phyloP scores from a whole-genome alignment of 2,797 vertebrate species.

The Micromesistius poutassou region DNA sequence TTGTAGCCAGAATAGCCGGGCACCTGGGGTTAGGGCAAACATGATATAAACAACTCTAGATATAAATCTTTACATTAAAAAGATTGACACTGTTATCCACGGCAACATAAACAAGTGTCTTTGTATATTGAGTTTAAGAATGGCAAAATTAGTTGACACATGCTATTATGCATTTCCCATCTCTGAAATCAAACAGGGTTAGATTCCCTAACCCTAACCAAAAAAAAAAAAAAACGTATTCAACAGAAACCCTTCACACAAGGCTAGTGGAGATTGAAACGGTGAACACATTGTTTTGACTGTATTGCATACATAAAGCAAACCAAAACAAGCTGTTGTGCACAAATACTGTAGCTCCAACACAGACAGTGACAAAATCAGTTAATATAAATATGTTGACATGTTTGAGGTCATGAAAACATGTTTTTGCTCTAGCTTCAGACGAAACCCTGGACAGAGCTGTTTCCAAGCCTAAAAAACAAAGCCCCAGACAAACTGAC shows the following conservation, averaged over 20 bases:
- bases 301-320: conserved; percentile 30
- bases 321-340: neutral
- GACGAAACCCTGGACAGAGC: neutral
- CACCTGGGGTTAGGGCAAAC: conserved; percentile 44
- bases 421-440: neutral
- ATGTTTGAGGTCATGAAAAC: neutral
- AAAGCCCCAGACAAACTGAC: neutral
- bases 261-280: neutral
- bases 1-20: conserved; percentile 55
- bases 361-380: neutral
- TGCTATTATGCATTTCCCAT: neutral
- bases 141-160: neutral
- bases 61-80: neutral
- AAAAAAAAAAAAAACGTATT: neutral
- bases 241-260: neutral
- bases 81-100: neutral
- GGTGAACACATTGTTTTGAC: conserved; percentile 34
- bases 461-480: neutral
- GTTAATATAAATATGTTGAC: neutral
- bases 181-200: neutral
- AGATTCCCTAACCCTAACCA: neutral
- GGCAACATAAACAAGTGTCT: neutral
- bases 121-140: neutral
- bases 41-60: too few relatives aligned
- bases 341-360: neutral